phyloP scores from a whole-genome alignment of 2,797 vertebrate genomes.

The Sebastes iracundus region DNA sequence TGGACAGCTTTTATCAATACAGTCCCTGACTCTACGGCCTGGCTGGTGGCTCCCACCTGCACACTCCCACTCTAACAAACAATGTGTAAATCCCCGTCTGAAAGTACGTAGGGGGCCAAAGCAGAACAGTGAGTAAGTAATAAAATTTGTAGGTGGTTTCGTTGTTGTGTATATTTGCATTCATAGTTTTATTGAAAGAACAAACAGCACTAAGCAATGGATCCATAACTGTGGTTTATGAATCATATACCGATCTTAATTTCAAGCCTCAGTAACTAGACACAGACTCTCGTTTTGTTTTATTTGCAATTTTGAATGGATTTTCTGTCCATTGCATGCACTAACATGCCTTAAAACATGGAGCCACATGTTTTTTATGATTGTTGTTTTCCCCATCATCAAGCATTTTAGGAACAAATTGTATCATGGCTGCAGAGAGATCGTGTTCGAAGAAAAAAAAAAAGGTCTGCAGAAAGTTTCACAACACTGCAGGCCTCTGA shows the following conservation, averaged over 20 bases:
- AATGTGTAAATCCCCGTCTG: constrained; percentile 15
- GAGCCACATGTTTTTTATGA: constrained; percentile 21
- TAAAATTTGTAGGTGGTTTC: constrained; percentile 32
- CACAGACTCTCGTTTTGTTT: constrained; percentile 15
- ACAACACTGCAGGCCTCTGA: not conserved
- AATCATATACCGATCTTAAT: constrained; percentile 58
- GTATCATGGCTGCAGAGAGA: not conserved
- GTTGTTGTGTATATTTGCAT: constrained; percentile 34
- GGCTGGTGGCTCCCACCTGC: constrained; percentile 23
- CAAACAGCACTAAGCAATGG: constrained; percentile 43
- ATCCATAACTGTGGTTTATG: constrained; percentile 58
- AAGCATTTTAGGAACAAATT: constrained; percentile 30
- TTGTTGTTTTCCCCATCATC: constrained; percentile 23
- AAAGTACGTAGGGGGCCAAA: not conserved
- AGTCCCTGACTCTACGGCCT: constrained; percentile 11
- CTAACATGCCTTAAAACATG: constrained; percentile 4
- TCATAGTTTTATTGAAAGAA: constrained; percentile 56
- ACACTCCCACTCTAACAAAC: constrained; percentile 20
- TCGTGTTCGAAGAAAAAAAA: not conserved
- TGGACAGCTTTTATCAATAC: constrained; percentile 28
- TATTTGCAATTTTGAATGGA: constrained; percentile 1
- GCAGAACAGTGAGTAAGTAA: constrained; percentile 29
- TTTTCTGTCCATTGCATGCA: constrained; percentile 23
- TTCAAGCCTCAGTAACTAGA: constrained; percentile 58
- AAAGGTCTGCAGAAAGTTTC: not conserved